Evolutionary conservation across 2,113 vertebrate genomes (phyloP).

Genomic region (Antechinus stuartii): DNA sequence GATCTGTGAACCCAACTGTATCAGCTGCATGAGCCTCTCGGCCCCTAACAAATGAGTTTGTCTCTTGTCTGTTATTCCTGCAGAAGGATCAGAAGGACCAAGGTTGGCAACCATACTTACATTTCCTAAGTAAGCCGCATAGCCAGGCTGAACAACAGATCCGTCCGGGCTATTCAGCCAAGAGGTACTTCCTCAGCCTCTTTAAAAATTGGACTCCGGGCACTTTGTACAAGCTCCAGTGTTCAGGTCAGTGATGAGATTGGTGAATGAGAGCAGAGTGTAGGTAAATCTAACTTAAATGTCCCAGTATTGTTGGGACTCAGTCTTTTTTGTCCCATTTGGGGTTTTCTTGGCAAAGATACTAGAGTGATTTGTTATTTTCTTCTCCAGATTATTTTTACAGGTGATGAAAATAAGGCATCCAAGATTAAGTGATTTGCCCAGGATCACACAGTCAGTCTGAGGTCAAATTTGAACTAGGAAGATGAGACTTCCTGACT

Average conservation of each 20-base stretch:
- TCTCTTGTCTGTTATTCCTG: conserved; percentile 49
- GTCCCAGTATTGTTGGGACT: not conserved
- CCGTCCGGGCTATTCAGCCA: conserved; percentile 78
- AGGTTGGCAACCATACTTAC: conserved; percentile 61
- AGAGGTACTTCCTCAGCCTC: conserved; percentile 76
- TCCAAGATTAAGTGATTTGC: not conserved
- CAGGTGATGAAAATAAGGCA: not conserved
- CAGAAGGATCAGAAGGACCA: conserved; percentile 57
- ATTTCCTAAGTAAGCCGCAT: conserved; percentile 70
- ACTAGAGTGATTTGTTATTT: not conserved
- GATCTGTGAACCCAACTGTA: conserved; percentile 42
- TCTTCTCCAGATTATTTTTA: not conserved
- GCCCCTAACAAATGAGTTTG: conserved; percentile 28
- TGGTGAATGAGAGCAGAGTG: not conserved
- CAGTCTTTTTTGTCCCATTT: not conserved
- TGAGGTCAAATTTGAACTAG: not conserved
- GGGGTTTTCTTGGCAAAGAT: not conserved
- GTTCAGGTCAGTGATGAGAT: conserved; percentile 67
- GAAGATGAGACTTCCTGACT: not conserved
- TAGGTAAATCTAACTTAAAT: not conserved
- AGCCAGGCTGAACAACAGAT: conserved; percentile 66
- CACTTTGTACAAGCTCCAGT: conserved; percentile 60
- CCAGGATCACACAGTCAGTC: not conserved
- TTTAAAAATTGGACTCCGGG: conserved; percentile 64
- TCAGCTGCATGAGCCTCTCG: not conserved